These are phyloP conservation scores for Nothoprocta pentlandii DNA, from an alignment of 2,113 vertebrate species.

Conservation along the genomic window DNA sequence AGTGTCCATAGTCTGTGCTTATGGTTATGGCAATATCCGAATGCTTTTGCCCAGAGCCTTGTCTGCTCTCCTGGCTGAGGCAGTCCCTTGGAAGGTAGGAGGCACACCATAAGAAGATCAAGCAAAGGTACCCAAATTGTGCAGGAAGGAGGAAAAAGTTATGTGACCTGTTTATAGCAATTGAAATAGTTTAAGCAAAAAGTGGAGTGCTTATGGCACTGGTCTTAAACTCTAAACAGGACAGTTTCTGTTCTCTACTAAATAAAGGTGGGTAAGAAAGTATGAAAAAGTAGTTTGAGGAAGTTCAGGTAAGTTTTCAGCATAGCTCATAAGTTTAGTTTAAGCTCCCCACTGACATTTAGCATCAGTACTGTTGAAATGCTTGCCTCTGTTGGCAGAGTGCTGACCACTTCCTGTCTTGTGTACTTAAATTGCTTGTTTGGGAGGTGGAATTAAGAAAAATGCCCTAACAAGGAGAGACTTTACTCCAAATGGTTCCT, in stretches of 20 bases:
- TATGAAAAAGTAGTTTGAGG: neutral
- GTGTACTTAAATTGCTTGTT: neutral
- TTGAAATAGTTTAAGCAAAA: neutral
- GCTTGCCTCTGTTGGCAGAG: neutral
- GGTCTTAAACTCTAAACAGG: neutral
- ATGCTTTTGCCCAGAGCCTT: neutral
- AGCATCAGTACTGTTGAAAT: neutral
- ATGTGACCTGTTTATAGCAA: neutral
- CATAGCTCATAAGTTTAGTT: rapidly evolving
- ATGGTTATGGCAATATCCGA: neutral
- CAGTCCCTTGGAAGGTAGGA: neutral
- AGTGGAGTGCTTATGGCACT: neutral
- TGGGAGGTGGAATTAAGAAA: neutral
- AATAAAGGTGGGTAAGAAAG: neutral
- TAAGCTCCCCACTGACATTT: neutral
- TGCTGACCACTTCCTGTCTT: neutral
- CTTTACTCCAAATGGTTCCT: neutral
- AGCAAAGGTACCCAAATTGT: neutral
- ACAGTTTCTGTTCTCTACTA: neutral
- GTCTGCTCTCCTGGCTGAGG: neutral
- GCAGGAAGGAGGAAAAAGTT: neutral
- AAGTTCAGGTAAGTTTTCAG: neutral
- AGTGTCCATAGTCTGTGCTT: neutral
- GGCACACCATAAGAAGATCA: neutral
- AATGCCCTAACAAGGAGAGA: neutral